These are phyloP conservation scores for Cacatua alba DNA, from an alignment of 2,113 vertebrate genomes.

Conservation along the genomic window DNA sequence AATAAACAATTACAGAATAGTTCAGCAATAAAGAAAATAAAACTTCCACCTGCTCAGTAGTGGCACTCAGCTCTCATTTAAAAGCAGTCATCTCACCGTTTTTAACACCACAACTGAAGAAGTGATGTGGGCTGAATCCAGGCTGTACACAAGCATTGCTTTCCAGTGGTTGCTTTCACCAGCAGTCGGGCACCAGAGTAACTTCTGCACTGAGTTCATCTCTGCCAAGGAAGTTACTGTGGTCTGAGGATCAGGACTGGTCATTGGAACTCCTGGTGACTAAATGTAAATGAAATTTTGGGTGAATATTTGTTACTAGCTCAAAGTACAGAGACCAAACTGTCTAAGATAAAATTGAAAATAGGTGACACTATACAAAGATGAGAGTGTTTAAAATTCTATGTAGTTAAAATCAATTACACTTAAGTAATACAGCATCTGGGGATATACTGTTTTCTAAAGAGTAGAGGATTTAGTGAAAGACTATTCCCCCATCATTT, in stretches of 20 bases:
- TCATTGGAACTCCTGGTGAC: slow-evolving; percentile 73
- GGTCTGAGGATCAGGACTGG: slow-evolving; percentile 65
- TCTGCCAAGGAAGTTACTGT: slow-evolving; percentile 75
- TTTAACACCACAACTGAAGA: not conserved
- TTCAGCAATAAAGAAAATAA: not conserved
- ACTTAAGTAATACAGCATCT: not conserved
- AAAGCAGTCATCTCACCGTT: fast-evolving
- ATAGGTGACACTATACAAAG: not conserved
- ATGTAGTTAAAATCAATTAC: not conserved
- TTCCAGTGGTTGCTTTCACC: slow-evolving; percentile 19
- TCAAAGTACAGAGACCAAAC: not conserved
- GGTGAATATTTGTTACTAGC: not conserved
- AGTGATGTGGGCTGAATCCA: fast-evolving
- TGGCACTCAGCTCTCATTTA: fast-evolving
- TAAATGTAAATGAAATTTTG: slow-evolving; percentile 67
- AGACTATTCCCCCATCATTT: no score
- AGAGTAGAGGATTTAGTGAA: not conserved
- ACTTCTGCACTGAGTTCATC: slow-evolving; percentile 77
- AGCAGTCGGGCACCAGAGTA: slow-evolving; percentile 68
- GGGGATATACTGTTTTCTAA: not conserved
- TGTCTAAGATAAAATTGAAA: not conserved
- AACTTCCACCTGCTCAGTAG: not conserved
- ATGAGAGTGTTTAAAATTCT: not conserved
- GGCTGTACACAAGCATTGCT: fast-evolving
- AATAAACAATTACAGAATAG: not conserved